Evolutionary conservation across 2,797 vertebrate species (phyloP).

Genomic region (Eulemur mongoz): DNA sequence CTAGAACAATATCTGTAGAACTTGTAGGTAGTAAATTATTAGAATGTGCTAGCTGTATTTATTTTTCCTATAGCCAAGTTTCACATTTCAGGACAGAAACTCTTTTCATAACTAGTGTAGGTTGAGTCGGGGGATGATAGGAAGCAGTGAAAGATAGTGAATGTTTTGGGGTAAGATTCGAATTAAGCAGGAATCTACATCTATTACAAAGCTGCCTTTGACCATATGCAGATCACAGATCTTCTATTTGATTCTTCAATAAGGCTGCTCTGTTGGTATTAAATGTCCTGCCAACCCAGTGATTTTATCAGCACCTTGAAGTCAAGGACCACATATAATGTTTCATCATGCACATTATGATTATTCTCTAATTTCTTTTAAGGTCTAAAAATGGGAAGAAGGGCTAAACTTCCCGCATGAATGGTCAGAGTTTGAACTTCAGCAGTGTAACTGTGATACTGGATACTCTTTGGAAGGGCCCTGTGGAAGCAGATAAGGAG

Average conservation of each 20-base stretch:
- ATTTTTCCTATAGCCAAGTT: background rate
- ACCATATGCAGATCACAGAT: background rate
- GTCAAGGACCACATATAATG: background rate
- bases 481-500: conserved; percentile 81
- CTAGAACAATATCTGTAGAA: background rate
- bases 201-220: background rate
- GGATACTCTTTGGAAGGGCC: background rate
- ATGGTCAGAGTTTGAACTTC: background rate
- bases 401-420: background rate
- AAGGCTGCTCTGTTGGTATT: background rate
- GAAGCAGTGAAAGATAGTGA: background rate
- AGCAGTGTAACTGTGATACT: background rate
- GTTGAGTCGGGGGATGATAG: background rate
- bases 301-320: background rate
- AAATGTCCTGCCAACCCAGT: background rate
- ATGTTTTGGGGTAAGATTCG: background rate
- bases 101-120: background rate
- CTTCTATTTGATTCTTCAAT: background rate
- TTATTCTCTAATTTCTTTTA: conserved; percentile 39
- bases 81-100: background rate
- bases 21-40: background rate
- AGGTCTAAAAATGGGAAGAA: conserved; percentile 2
- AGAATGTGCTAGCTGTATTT: background rate
- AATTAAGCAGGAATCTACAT: background rate
- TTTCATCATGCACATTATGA: background rate